Conservation (phyloP, 64 coral and sea anemone genomes). For the Montipora capricornis region DNA sequence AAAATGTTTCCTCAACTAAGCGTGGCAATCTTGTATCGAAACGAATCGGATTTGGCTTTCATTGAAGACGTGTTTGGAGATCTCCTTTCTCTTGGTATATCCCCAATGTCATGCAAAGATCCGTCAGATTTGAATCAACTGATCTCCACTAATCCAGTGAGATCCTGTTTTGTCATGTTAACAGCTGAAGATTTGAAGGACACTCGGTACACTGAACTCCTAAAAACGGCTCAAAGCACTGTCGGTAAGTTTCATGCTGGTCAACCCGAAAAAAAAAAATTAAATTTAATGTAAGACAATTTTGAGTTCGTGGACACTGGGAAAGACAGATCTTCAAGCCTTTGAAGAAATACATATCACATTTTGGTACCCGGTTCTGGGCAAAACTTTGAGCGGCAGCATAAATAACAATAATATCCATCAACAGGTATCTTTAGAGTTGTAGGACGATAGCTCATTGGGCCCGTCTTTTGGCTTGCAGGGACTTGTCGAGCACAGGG, state of each 20-base stretch:
- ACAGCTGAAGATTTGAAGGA: neutral
- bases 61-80: constrained; percentile 12
- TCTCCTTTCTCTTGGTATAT: neutral
- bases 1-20: neutral
- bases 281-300: neutral
- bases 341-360: too few species aligned
- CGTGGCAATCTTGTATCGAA: neutral
- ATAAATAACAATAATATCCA: too few species aligned
- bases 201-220: neutral
- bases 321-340: too few species aligned
- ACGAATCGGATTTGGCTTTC: neutral
- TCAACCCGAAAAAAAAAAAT: too few species aligned
- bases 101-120: neutral
- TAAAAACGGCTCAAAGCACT: neutral
- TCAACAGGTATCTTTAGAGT: too few species aligned
- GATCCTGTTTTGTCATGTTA: constrained; percentile 16
- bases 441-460: too few species aligned
- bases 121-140: neutral
- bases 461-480: too few species aligned
- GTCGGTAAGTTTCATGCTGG: neutral
- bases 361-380: too few species aligned
- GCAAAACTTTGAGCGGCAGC: too few species aligned
- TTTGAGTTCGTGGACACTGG: too few species aligned
- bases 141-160: neutral
- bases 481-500: too few species aligned